These are phyloP conservation scores for Caenorhabditis brenneri DNA, from an alignment of 1,140 invertebrate genomes.

Conservation along the genomic window DNA sequence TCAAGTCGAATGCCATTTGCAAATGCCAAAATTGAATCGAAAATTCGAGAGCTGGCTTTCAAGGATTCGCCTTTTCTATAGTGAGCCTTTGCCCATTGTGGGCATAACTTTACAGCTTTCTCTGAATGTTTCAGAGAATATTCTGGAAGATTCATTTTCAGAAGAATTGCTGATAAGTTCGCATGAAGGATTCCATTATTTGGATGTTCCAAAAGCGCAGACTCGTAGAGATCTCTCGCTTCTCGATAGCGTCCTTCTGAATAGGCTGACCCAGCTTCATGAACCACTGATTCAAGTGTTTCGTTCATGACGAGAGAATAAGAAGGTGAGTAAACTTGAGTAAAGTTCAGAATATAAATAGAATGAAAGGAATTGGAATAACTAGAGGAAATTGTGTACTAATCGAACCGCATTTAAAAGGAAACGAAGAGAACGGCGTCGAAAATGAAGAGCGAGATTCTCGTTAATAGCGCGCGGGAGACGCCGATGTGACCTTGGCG, in stretches of 20 bases:
- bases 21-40: neutral
- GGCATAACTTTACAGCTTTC: neutral
- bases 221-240: neutral
- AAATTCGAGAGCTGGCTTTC: too few relatives aligned
- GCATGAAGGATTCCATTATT: constrained; percentile 22
- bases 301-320: neutral
- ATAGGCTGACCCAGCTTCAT: neutral
- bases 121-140: neutral
- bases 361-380: neutral
- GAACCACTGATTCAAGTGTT: neutral
- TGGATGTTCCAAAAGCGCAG: neutral
- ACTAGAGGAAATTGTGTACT: neutral
- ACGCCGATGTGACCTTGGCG: neutral
- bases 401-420: neutral
- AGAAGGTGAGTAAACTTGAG: neutral
- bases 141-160: neutral
- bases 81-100: neutral
- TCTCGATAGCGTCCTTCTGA: constrained; percentile 19
- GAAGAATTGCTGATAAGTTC: constrained; percentile 2
- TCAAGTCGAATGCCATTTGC: neutral
- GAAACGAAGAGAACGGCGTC: neutral
- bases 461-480: neutral
- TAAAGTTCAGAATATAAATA: neutral
- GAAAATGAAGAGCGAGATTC: neutral
- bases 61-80: neutral